phyloP scores from a whole-genome alignment of 1,140 invertebrate species.

The Conus betulinus region DNA sequence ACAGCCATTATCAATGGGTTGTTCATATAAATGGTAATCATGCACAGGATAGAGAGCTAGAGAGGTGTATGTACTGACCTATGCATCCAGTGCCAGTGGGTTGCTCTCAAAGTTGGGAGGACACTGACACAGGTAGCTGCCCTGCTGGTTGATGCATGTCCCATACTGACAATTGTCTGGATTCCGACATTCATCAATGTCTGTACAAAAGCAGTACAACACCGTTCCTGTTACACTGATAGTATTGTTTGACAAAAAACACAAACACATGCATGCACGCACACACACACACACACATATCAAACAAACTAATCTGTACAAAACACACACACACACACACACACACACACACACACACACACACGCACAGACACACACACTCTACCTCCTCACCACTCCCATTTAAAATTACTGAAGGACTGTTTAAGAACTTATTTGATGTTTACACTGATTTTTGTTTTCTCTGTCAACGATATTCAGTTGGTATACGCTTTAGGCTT shows the following conservation, averaged over 20 bases:
- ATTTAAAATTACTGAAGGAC: too few relatives aligned
- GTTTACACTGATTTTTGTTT: too few relatives aligned
- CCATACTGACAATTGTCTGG: slow-evolving; percentile 80
- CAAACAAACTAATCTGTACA: background rate
- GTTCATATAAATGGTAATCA: too few relatives aligned
- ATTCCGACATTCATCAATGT: slow-evolving; percentile 82
- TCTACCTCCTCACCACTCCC: background rate
- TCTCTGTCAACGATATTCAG: too few relatives aligned
- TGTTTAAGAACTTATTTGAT: too few relatives aligned
- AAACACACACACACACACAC: background rate
- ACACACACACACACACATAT: background rate
- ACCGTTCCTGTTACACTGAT: too few relatives aligned
- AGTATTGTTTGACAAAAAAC: too few relatives aligned
- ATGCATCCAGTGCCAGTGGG: slow-evolving; percentile 84
- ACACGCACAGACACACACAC: background rate
- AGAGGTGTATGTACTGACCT: slow-evolving; percentile 68
- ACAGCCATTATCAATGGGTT: too few relatives aligned
- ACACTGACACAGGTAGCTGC: slow-evolving; percentile 88
- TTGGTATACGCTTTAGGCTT: too few relatives aligned
- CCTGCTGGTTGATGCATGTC: slow-evolving; percentile 86
- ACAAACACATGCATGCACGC: background rate
- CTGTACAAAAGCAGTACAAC: slow-evolving; percentile 57
- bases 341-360: background rate
- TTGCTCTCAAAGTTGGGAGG: slow-evolving; percentile 81
- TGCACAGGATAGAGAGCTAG: too few relatives aligned